Evolutionary conservation across 2,113 vertebrate genomes (phyloP), one percentile per base, ranked within the genome.

Genomic region (Pachyramphus minor): DNA sequence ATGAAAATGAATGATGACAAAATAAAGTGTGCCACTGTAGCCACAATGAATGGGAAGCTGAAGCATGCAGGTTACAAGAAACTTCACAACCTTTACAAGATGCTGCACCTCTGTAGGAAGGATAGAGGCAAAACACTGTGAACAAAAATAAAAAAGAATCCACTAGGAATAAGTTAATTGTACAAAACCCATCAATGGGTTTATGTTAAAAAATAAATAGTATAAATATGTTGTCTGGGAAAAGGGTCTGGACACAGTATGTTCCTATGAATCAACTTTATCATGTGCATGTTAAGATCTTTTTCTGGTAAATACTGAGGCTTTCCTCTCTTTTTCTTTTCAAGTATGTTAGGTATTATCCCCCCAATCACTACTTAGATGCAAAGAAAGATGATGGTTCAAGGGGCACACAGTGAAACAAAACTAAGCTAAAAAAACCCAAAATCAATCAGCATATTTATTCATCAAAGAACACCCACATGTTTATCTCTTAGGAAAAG

Each of bases 111-210:
- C 95, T 90, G 91, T 72, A 86, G 79, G 76, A 88, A 90, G 89
- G 64, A 90, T 73, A 96, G 58, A 91, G 83, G 76, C 78, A 96
- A 96, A 95, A 94, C 44, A 77, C 92, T 96, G 92, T 91, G 55
- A 92, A 97, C 67, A 89, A 95, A 96, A 95, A 90, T 94, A 84
- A 94, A 71, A 67, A 90, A 92, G 45, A 96, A 94, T 50, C 93
- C 86, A 83, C 94, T 95, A 96, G 62, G 39, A 93, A 74, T 96
- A 91, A 94, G 84, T 85, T 82, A 95, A 82, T 75, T 83, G 33
- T 50, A 84, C 60, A 91, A 84, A 91, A 89, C 1, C 2, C 11
- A 91, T 33, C 63, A 45, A 58, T 68, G 49, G 63, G 23, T 59
- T 80, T 69, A 69, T 33, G 67, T 58, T 72, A 39, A 50, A 76